Evolutionary conservation across 2,113 vertebrate species (phyloP).

Genomic region (Phrynocephalus versicolor): DNA sequence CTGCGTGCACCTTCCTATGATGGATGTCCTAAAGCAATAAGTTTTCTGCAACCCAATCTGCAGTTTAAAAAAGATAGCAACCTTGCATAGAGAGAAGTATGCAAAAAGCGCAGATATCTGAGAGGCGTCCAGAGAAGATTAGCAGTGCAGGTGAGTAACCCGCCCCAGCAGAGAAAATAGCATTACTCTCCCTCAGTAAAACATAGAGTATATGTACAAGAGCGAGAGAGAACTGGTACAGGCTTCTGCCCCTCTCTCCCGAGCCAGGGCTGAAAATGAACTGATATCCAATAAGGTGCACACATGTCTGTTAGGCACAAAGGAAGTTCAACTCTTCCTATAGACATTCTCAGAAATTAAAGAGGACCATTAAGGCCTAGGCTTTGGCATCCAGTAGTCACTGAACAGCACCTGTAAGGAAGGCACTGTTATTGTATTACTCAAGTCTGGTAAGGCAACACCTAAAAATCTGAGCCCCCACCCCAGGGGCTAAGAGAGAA

Average conservation of each 20-base stretch:
- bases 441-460: slow-evolving; percentile 10
- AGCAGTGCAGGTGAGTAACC: background rate
- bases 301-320: background rate
- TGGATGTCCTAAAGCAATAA: background rate
- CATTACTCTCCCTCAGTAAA: background rate
- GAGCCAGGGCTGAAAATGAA: background rate
- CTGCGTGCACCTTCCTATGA: background rate
- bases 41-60: no score
- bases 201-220: no score
- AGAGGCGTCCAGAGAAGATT: background rate
- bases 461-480: background rate
- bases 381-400: slow-evolving; percentile 58
- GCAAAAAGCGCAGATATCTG: background rate
- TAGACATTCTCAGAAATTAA: slow-evolving; percentile 1
- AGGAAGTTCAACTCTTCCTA: background rate
- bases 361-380: background rate
- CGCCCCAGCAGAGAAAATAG: background rate
- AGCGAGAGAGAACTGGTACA: background rate
- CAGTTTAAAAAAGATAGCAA: slow-evolving; percentile 30
- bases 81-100: background rate
- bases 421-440: slow-evolving; percentile 9
- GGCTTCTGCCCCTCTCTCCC: background rate
- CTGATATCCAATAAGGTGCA: background rate
- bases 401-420: background rate
- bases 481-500: background rate